Base-by-base conservation (phyloP, 2,888 invertebrate genomes). In the Cataglyphis livida region DNA sequence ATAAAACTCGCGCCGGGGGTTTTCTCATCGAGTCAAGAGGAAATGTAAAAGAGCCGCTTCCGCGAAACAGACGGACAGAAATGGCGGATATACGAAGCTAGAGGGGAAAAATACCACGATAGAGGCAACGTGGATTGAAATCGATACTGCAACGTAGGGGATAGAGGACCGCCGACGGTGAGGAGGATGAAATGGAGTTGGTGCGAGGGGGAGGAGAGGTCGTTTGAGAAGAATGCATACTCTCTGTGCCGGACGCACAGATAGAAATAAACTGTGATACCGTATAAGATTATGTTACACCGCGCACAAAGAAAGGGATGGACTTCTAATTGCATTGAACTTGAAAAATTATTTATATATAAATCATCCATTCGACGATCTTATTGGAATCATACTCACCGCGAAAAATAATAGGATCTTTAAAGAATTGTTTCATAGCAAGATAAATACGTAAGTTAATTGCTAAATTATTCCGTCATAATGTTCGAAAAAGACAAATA, bases 31-130 rank as follows among this genome's bases (percentile, higher is more conserved):
- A 70, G 82, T 83, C 82, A 81, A 81, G 70, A 79, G 70, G 54
- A 83, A 81, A 81, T 81, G 81, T 83, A 81, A 83, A 83, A 81
- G 81, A 70, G 81, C 35, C 68, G 81, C 79, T 81, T 62, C 59
- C 68, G 81, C 82, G 81, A 82, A 82, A 82, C 82, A 81, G 59
- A 82, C 57, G 61, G 70, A 61, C 68, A 66, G 73, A 79, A 81
- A 83, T 54, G 71, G 65, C 51, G 68, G 79, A 51, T 57, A 51
- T 81, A 28, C 75, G 32, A 32, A 48, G n/a, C 9, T 7, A 10
- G 38, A 54, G 79, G 79, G 71, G 32, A 61, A 18, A 41, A 57
- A 78, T 66, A 32, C 25, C 25, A 66, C 62, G 48, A 78, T n/a
- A 41, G 15, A 32, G 28, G 57, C 41, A 68, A 68, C 81, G 81